Percentiles rank a stretch among this genome's conserved stretches.
These are phyloP conservation scores for Acrocera orbiculus DNA, from an alignment of 2,888 invertebrate species.

Conservation along the genomic window DNA sequence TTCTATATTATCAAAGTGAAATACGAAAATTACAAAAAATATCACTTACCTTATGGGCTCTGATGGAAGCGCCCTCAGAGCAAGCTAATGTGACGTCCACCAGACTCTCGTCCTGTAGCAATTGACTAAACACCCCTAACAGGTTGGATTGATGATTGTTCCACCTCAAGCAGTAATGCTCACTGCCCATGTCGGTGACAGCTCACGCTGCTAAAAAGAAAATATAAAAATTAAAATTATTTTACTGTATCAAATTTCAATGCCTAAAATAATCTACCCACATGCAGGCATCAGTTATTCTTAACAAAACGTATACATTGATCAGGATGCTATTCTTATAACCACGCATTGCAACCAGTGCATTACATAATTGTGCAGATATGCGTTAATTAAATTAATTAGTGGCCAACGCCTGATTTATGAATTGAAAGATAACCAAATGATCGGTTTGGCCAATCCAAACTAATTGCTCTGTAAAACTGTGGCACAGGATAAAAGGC, in stretches of 20 bases:
- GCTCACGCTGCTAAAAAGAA: constrained; percentile 49
- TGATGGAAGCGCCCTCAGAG: constrained; percentile 86
- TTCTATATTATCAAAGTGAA: no score
- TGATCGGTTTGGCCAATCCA: no score
- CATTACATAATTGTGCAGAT: constrained; percentile 9
- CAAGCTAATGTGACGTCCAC: constrained; percentile 94
- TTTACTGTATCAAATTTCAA: no score
- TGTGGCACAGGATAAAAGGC: no score
- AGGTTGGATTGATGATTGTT: constrained; percentile 98
- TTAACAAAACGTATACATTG: no score
- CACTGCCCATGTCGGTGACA: constrained; percentile 94
- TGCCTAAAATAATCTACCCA: constrained; percentile 2
- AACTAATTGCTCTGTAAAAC: no score
- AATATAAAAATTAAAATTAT: constrained; percentile 7
- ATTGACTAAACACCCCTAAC: constrained; percentile 92
- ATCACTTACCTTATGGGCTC: constrained; percentile 63
- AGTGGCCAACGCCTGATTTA: constrained; percentile 26
- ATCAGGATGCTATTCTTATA: no score
- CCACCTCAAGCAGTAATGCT: constrained; percentile 97
- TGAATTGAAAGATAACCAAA: constrained; percentile 21
- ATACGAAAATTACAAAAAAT: neutral
- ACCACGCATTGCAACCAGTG: no score
- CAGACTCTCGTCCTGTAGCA: constrained; percentile 87
- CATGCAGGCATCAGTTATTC: no score
- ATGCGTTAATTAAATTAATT: constrained; percentile 16